Evolutionary conservation across 2,888 invertebrate genomes (phyloP).

Genomic region (Fissipunctia ypsillon): DNA sequence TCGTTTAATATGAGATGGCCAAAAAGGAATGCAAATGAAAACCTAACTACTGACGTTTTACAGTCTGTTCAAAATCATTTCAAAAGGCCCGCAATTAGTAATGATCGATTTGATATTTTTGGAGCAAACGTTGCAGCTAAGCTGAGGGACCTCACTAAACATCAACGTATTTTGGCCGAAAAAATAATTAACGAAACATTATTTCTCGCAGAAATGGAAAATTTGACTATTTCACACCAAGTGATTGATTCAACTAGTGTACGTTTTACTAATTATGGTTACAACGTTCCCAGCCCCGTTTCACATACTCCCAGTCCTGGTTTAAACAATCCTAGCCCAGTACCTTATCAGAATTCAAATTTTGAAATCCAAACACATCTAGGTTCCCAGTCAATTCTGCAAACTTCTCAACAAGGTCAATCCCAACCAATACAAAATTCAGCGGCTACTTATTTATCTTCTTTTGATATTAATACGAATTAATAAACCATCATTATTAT

Average conservation of each 20-base stretch:
- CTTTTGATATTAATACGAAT: background rate
- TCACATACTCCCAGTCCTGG: background rate
- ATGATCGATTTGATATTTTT: constrained; percentile 4
- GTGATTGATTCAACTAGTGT: background rate
- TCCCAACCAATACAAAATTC: background rate
- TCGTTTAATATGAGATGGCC: background rate
- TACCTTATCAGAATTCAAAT: constrained; percentile 4
- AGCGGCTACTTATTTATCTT: background rate
- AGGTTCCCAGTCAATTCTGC: background rate
- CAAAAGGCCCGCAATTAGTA: background rate
- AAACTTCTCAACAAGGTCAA: background rate
- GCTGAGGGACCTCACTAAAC: constrained; percentile 1
- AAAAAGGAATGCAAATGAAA: constrained; percentile 2
- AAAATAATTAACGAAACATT: constrained; percentile 4
- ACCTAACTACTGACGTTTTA: background rate
- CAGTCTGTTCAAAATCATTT: background rate
- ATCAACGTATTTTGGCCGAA: constrained; percentile 7
- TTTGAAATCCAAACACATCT: background rate
- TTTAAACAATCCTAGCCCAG: background rate
- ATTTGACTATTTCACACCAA: constrained; percentile 1
- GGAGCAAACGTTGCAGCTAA: background rate
- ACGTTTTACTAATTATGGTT: constrained; percentile 3
- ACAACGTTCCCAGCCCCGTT: constrained; percentile 2
- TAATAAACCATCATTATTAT: too few species aligned
- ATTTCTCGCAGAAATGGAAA: background rate